Evolutionary conservation across 2,888 invertebrate species (phyloP), one percentile per base, ranked within the genome.

Genomic region (Carcina quercana): DNA sequence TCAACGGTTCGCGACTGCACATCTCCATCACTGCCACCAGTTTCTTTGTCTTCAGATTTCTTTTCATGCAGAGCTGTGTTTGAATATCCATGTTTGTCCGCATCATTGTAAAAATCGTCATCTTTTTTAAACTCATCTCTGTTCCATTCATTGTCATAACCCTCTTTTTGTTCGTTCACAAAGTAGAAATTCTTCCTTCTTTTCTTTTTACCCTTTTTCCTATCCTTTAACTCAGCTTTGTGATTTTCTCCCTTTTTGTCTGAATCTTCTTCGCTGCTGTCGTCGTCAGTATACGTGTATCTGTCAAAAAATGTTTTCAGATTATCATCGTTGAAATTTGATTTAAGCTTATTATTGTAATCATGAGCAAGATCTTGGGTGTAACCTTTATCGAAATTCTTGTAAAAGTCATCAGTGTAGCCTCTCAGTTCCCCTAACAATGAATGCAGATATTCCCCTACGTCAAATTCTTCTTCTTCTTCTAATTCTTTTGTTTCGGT

Each of bases 221-320:
- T n/a, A n/a, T n/a, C n/a, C n/a, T n/a, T n/a, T n/a, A n/a, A n/a
- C 24, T 24, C 12, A 12, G 24, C 11, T 24, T 24, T 24, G 24
- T 3, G 8, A 24, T 24, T 24, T 3, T 11, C 12, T 24, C 3
- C 24, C 24, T 24, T 24, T 5, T 24, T 24, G 3, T 13, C 24
- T 24, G 11, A 10, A 4, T 24, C 24, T 11, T 24, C 11, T 3
- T 24, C n/a, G n/a, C n/a, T n/a, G n/a, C n/a, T n/a, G n/a, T n/a
- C n/a, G n/a, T n/a, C n/a, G n/a, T n/a, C n/a, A n/a, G n/a, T n/a
- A n/a, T n/a, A n/a, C n/a, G n/a, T n/a, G n/a, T n/a, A n/a, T n/a
- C n/a, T n/a, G n/a, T n/a, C n/a, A n/a, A n/a, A n/a, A n/a, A n/a
- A n/a, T n/a, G n/a, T n/a, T n/a, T n/a, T n/a, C n/a, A n/a, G n/a